Evolutionary conservation across 2,888 invertebrate genomes (phyloP), one percentile per base, ranked within the genome.

Genomic region (Drosophila subquinaria): DNA sequence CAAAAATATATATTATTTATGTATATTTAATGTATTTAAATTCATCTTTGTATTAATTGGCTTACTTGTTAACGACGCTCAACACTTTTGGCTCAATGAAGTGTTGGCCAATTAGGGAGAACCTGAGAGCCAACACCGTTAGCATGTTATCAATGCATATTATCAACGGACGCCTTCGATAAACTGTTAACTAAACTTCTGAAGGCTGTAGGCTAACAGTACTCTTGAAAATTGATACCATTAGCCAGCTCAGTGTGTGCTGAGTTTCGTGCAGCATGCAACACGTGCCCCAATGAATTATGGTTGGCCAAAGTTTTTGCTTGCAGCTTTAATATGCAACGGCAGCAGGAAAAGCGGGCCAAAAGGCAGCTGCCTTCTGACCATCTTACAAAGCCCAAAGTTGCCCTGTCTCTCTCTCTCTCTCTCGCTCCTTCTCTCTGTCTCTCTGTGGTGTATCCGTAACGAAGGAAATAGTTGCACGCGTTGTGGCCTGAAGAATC

Each of bases 231-330:
- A 79, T 68, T 82, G 83, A 83, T 86, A 83, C 81, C 86, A 86
- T 85, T 83, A 82, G 82, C 64, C 51, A 55, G 56, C 33, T 5
- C 30, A 10, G 69, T 38, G 40, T 38, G 52, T 53, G 64, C 56
- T 45, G 35, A 62, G 59, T 79, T 80, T 88, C 84, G 88, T 87
- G 88, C 82, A 69, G 85, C 84, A 84, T 84, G 84, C 84, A 87
- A 87, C 84, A 87, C 84, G 84, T 85, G 88, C 81, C 81, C 60
- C 73, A 73, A 78, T 82, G 87, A 84, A 61, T 84, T 87, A 87
- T 87, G 84, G 65, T 45, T 51, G 62, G 64, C 62, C 73, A 72
- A 76, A 75, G 20, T 56, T 52, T 35, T 61, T 15, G 27, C 51
- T 30, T 42, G 48, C 59, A 64, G 67, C 87, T 69, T 80, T 84